These are phyloP conservation scores for Pocota personata DNA, from an alignment of 2,888 invertebrate species.

Conservation along the genomic window DNA sequence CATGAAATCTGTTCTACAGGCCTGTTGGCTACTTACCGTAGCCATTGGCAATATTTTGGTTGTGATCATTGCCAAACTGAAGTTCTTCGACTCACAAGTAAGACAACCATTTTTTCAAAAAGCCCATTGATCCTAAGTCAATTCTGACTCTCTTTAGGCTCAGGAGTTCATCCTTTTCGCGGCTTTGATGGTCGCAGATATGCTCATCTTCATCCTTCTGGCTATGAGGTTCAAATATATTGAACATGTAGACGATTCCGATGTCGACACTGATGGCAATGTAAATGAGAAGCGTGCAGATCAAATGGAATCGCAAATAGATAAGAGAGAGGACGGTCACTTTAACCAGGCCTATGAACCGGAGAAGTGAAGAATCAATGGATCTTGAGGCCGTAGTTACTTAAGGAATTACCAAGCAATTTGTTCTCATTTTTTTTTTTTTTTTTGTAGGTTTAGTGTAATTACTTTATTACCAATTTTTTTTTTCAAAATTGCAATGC, in stretches of 20 bases:
- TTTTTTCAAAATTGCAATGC: background rate
- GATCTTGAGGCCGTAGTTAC: slow-evolving; percentile 21
- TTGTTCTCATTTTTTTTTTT: slow-evolving; percentile 21
- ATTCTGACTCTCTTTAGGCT: slow-evolving; percentile 84
- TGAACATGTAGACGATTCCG: slow-evolving; percentile 66
- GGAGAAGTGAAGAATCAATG: slow-evolving; percentile 4
- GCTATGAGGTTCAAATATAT: slow-evolving; percentile 91
- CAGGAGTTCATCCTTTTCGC: slow-evolving; percentile 95
- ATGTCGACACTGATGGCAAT: slow-evolving; percentile 22
- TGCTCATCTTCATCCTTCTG: slow-evolving; percentile 91
- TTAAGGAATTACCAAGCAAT: slow-evolving; percentile 23
- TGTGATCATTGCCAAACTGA: slow-evolving; percentile 85
- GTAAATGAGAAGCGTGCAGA: slow-evolving; percentile 1
- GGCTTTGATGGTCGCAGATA: slow-evolving; percentile 91
- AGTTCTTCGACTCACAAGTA: slow-evolving; percentile 79
- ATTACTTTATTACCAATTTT: background rate
- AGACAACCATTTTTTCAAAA: background rate
- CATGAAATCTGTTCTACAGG: slow-evolving; percentile 97
- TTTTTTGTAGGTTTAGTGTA: background rate
- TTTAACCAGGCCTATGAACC: slow-evolving; percentile 10
- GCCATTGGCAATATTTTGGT: slow-evolving; percentile 97
- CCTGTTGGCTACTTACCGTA: slow-evolving; percentile 95
- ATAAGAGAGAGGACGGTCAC: slow-evolving; percentile 23
- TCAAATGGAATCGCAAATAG: slow-evolving; percentile 20
- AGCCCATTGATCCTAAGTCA: no score